phyloP scores from a whole-genome alignment of 37 sponge, comb jelly and placozoan species.

The Cliona cf. orientalis region DNA sequence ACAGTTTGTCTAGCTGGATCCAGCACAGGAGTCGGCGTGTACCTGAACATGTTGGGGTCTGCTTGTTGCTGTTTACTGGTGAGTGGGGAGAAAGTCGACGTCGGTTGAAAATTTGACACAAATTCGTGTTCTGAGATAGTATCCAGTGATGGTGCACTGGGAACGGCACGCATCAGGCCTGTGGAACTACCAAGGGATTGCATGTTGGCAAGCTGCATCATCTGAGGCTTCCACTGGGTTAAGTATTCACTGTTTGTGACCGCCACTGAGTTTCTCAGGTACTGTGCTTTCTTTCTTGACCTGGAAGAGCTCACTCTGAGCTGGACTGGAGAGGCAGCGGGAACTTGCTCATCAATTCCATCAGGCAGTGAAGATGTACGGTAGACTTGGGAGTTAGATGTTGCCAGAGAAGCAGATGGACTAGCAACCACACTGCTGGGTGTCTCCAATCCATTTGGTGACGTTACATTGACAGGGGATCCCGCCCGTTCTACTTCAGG shows the following conservation, averaged over 20 bases:
- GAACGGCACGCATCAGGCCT: background rate
- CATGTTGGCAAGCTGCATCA: background rate
- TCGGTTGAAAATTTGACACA: background rate
- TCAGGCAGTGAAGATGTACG: constrained; percentile 16
- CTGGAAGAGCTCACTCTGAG: background rate
- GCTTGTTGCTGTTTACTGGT: background rate
- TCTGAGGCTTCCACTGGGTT: constrained; percentile 21
- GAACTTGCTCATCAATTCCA: constrained; percentile 13
- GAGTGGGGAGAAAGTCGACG: background rate
- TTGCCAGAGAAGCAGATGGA: too few species aligned
- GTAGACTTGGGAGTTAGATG: too few species aligned
- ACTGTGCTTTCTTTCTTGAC: background rate
- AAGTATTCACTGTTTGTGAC: constrained; percentile 32
- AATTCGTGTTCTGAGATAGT: constrained; percentile 16
- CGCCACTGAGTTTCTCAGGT: constrained; percentile 22
- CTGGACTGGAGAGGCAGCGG: background rate
- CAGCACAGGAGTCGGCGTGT: constrained; percentile 10
- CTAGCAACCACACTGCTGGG: too few species aligned
- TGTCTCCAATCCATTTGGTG: too few species aligned
- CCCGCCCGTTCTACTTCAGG: too few species aligned
- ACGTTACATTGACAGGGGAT: too few species aligned
- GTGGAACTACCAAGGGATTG: background rate
- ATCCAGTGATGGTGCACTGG: constrained; percentile 7
- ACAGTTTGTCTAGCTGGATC: constrained; percentile 3
- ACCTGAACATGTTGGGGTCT: constrained; percentile 9